phyloP scores from a whole-genome alignment of 2,888 invertebrate species.

The Drosophila imparisetae region DNA sequence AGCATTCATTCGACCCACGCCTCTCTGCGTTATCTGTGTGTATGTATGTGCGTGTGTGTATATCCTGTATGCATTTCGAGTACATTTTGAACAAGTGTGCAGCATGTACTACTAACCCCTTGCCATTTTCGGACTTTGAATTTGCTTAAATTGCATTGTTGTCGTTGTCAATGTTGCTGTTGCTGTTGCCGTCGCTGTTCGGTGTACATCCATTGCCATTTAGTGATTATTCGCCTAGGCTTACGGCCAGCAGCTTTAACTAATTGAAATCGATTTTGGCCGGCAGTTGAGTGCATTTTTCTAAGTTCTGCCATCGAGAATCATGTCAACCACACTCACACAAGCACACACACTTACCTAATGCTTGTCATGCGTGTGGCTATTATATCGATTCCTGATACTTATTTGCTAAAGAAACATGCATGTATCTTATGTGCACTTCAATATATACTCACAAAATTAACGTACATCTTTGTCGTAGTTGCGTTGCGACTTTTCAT shows the following conservation, averaged over 20 bases:
- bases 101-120: constrained; percentile 68
- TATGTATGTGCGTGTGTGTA: constrained; percentile 15
- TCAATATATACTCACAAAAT: constrained; percentile 24
- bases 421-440: constrained; percentile 55
- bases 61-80: constrained; percentile 60
- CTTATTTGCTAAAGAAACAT: constrained; percentile 45
- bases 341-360: neutral
- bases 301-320: constrained; percentile 44
- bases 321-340: constrained; percentile 45
- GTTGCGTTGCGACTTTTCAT: constrained; percentile 14
- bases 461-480: constrained; percentile 13
- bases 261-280: constrained; percentile 74
- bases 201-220: constrained; percentile 49
- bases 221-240: constrained; percentile 60
- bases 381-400: constrained; percentile 58
- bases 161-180: constrained; percentile 50
- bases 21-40: constrained; percentile 19
- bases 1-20: constrained; percentile 19
- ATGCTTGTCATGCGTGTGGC: constrained; percentile 35
- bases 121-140: constrained; percentile 69
- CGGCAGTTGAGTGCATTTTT: constrained; percentile 28
- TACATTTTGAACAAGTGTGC: constrained; percentile 55
- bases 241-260: constrained; percentile 58
- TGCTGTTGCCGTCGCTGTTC: neutral
- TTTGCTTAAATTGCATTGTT: constrained; percentile 74